Conservation (phyloP, 1,140 invertebrate species). For the Ostrea denselamellosa region DNA sequence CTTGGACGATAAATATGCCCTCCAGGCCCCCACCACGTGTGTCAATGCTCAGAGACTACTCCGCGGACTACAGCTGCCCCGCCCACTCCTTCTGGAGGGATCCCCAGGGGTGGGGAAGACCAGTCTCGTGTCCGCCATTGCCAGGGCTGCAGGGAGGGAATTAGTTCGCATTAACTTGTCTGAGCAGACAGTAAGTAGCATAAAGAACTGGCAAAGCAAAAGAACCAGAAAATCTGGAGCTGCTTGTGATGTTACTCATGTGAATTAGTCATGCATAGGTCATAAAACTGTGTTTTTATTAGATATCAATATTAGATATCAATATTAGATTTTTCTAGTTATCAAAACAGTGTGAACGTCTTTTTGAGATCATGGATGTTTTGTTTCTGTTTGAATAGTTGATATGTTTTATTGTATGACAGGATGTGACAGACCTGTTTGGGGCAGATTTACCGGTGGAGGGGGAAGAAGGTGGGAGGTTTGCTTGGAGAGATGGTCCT, state of each 20-base stretch:
- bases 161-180: conserved; percentile 97
- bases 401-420: conserved; percentile 55
- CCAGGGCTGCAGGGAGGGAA: conserved; percentile 88
- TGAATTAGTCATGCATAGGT: too few relatives aligned
- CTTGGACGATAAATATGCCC: conserved; percentile 61
- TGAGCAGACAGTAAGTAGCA: conserved; percentile 92
- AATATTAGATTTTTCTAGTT: neutral
- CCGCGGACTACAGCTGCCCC: conserved; percentile 89
- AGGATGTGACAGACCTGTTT: conserved; percentile 98
- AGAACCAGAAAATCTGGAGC: too few relatives aligned
- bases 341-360: neutral
- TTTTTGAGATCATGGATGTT: neutral
- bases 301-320: too few relatives aligned
- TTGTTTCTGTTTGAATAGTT: neutral
- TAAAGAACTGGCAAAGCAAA: too few relatives aligned
- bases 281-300: too few relatives aligned
- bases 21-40: conserved; percentile 89
- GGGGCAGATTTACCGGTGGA: conserved; percentile 98
- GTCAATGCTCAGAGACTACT: conserved; percentile 91
- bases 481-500: conserved; percentile 97
- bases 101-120: conserved; percentile 99
- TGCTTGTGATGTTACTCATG: too few relatives aligned
- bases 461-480: conserved; percentile 87
- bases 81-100: conserved; percentile 97
- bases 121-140: conserved; percentile 94